phyloP scores from a whole-genome alignment of 37 sponge, comb jelly and placozoan species.

The Halichondria panicea region DNA sequence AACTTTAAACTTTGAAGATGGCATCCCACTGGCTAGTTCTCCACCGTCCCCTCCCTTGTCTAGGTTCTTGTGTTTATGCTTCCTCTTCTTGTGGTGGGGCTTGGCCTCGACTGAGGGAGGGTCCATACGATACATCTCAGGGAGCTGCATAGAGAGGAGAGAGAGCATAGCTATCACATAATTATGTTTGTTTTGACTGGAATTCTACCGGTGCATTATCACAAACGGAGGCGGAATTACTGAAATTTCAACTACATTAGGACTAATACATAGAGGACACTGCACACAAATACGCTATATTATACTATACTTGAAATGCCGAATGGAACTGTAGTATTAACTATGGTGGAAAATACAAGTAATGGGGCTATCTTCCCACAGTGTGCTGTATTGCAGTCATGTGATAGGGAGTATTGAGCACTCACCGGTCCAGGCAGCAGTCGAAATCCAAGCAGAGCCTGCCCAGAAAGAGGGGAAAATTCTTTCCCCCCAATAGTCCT shows the following conservation, averaged over 20 bases:
- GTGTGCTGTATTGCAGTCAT: too few species aligned
- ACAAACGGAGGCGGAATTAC: too few species aligned
- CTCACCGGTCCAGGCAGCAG: slow-evolving; percentile 78
- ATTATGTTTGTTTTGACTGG: too few species aligned
- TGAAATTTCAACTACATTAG: too few species aligned
- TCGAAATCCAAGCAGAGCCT: slow-evolving; percentile 72
- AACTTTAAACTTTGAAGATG: slow-evolving; percentile 30
- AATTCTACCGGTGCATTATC: too few species aligned
- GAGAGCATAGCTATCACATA: neutral
- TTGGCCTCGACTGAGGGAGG: slow-evolving; percentile 13
- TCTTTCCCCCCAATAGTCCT: slow-evolving; percentile 71
- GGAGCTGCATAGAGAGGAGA: slow-evolving; percentile 37
- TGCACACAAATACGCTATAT: too few species aligned
- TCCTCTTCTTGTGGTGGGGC: slow-evolving; percentile 51
- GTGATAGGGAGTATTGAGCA: too few species aligned
- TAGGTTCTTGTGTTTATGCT: slow-evolving; percentile 69
- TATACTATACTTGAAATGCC: too few species aligned
- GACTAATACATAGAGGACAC: too few species aligned
- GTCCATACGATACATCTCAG: slow-evolving; percentile 69
- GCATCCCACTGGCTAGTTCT: slow-evolving; percentile 1
- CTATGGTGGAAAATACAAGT: too few species aligned
- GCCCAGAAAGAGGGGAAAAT: slow-evolving; percentile 58
- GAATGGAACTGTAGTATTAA: too few species aligned
- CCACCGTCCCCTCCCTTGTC: slow-evolving; percentile 34
- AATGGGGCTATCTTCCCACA: too few species aligned